Conservation (phyloP, 2,797 vertebrate species). For the Toxotes lorentzi region DNA sequence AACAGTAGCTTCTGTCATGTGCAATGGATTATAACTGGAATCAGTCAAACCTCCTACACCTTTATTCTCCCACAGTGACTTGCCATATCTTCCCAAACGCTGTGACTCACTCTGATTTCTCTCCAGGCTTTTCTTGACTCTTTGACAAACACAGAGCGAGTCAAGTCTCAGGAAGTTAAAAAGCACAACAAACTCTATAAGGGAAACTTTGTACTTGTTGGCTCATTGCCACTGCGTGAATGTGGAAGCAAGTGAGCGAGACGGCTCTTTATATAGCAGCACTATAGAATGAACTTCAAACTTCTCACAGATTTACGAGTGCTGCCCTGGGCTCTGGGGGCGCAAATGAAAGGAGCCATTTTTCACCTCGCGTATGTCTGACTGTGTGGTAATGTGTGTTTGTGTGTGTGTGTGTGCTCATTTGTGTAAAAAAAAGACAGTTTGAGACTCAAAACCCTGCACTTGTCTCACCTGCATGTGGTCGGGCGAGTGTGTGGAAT, state of each 20-base stretch:
- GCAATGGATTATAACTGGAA: slow-evolving; percentile 17
- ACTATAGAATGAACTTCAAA: slow-evolving; percentile 71
- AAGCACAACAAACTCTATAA: slow-evolving; percentile 52
- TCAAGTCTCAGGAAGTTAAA: slow-evolving; percentile 56
- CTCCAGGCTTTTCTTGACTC: slow-evolving; percentile 29
- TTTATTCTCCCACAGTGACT: slow-evolving; percentile 13
- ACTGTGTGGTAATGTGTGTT: slow-evolving; percentile 34
- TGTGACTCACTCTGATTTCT: slow-evolving; percentile 37
- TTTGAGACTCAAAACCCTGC: slow-evolving; percentile 15
- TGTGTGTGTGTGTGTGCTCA: background rate
- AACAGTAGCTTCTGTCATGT: slow-evolving; percentile 13
- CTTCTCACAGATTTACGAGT: slow-evolving; percentile 70
- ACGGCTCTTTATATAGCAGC: slow-evolving; percentile 64
- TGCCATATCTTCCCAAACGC: slow-evolving; percentile 26
- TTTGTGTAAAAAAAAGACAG: slow-evolving; percentile 25
- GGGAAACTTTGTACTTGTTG: slow-evolving; percentile 64
- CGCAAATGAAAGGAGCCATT: slow-evolving; percentile 74
- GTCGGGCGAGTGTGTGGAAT: slow-evolving; percentile 44
- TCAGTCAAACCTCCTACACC: slow-evolving; percentile 39
- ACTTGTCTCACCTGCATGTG: slow-evolving; percentile 45
- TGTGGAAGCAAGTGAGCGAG: slow-evolving; percentile 60
- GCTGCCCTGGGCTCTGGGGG: slow-evolving; percentile 55
- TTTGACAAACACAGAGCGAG: slow-evolving; percentile 29
- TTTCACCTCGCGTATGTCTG: slow-evolving; percentile 61
- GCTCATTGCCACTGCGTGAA: slow-evolving; percentile 59